Percentiles rank a stretch among this genome's conserved stretches.
Evolutionary conservation across 2,113 vertebrate species (phyloP).

Genomic region (Podarcis cretensis): DNA sequence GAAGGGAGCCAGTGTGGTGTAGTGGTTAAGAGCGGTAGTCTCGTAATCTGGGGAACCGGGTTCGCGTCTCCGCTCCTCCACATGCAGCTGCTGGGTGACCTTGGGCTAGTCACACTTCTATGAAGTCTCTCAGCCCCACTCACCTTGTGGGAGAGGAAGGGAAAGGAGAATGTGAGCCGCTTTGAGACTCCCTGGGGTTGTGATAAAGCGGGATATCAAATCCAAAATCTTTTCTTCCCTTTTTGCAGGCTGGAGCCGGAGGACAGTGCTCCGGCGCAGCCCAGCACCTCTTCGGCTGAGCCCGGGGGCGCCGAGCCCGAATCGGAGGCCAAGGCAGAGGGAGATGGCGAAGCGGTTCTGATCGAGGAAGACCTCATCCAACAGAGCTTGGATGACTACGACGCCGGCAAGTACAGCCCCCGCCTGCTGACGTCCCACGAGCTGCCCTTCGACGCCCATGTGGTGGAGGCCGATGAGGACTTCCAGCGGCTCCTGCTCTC

Average conservation of each 20-base stretch:
- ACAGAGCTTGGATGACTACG: slow-evolving; percentile 95
- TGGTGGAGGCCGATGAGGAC: slow-evolving; percentile 89
- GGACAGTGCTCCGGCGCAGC: slow-evolving; percentile 39
- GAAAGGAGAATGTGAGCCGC: no score
- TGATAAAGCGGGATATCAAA: no score
- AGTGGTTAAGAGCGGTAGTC: no score
- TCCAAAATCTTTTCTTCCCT: neutral
- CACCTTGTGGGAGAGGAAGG: no score
- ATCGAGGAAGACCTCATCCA: slow-evolving; percentile 97
- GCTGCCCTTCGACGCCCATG: slow-evolving; percentile 91
- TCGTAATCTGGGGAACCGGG: no score
- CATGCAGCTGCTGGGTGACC: no score
- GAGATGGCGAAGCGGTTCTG: slow-evolving; percentile 86
- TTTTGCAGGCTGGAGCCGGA: slow-evolving; percentile 63
- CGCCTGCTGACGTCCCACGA: slow-evolving; percentile 84
- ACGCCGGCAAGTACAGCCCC: slow-evolving; percentile 93
- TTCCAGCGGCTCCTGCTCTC: slow-evolving; percentile 84
- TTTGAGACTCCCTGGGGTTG: no score
- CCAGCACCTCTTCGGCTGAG: slow-evolving; percentile 62
- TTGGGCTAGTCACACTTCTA: no score
- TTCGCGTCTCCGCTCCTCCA: no score
- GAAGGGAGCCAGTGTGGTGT: no score
- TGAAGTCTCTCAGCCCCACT: no score
- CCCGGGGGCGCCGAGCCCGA: slow-evolving; percentile 65
- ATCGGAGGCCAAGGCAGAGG: slow-evolving; percentile 61